These are phyloP conservation scores for Cynopterus brachyotis DNA, from an alignment of 2,113 vertebrate species.

Conservation along the genomic window DNA sequence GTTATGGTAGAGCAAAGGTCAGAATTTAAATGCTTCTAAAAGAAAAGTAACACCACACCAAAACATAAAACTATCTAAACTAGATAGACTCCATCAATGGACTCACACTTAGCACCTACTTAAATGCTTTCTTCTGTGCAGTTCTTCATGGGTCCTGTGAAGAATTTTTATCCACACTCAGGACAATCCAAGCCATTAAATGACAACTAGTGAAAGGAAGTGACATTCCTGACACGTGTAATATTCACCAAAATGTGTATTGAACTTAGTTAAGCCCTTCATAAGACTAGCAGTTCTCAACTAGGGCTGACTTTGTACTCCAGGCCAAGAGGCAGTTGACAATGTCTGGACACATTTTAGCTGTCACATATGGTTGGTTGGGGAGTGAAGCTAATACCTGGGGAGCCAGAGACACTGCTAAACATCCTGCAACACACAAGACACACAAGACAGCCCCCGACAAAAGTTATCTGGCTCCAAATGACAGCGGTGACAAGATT, in stretches of 20 bases:
- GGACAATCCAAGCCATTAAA: not conserved
- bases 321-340: not conserved
- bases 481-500: not conserved
- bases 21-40: not conserved
- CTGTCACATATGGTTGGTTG: not conserved
- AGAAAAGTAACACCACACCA: not conserved
- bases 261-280: not conserved
- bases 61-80: not conserved
- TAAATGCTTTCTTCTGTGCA: not conserved
- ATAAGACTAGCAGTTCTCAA: not conserved
- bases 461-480: not conserved
- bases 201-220: not conserved
- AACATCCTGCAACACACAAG: not conserved
- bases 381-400: not conserved
- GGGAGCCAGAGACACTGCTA: not conserved
- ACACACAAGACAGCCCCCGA: not conserved
- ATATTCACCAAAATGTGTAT: not conserved
- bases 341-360: not conserved
- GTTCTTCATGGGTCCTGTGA: not conserved
- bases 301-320: accelerated
- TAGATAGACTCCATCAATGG: not conserved
- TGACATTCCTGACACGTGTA: not conserved
- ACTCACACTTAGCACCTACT: not conserved
- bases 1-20: not conserved
- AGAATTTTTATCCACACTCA: not conserved